A percentile compares a stretch with the other conserved stretches of the same genome.
Conservation (phyloP, 2,888 invertebrate genomes). For the Psococerastis gibbosa region DNA sequence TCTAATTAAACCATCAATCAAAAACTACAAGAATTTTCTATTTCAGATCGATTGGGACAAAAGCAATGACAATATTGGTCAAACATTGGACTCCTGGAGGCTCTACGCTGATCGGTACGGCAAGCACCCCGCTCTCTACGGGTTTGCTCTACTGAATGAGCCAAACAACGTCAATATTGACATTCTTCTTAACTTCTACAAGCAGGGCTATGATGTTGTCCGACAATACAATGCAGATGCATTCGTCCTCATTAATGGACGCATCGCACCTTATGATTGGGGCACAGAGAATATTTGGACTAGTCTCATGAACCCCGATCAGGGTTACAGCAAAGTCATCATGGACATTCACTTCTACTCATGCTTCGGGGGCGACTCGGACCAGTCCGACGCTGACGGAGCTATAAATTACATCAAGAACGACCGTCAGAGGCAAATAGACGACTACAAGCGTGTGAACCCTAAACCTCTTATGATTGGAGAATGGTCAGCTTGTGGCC, state of each 20-base stretch:
- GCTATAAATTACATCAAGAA: not conserved
- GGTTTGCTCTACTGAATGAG: not conserved
- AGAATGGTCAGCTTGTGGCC: slow-evolving; percentile 2
- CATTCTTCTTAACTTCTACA: not conserved
- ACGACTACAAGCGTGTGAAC: not conserved
- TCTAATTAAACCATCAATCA: no score
- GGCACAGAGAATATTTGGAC: not conserved
- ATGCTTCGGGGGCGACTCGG: not conserved
- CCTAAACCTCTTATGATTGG: slow-evolving; percentile 4
- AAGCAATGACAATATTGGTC: not conserved
- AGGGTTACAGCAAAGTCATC: not conserved
- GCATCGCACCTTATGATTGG: not conserved
- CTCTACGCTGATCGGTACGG: slow-evolving; percentile 2
- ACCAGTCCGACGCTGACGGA: not conserved
- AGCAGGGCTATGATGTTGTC: not conserved
- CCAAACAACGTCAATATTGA: slow-evolving; percentile 1
- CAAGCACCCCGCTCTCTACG: not conserved
- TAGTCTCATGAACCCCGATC: slow-evolving; percentile 1
- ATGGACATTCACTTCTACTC: slow-evolving; percentile 6
- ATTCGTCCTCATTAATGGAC: not conserved
- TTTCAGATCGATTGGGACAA: slow-evolving; percentile 1
- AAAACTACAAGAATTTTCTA: no score
- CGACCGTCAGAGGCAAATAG: not conserved
- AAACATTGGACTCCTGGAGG: not conserved
- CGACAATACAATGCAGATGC: not conserved